Conservation (phyloP, 2,888 invertebrate genomes). For the Lasioglossum zephyrum region DNA sequence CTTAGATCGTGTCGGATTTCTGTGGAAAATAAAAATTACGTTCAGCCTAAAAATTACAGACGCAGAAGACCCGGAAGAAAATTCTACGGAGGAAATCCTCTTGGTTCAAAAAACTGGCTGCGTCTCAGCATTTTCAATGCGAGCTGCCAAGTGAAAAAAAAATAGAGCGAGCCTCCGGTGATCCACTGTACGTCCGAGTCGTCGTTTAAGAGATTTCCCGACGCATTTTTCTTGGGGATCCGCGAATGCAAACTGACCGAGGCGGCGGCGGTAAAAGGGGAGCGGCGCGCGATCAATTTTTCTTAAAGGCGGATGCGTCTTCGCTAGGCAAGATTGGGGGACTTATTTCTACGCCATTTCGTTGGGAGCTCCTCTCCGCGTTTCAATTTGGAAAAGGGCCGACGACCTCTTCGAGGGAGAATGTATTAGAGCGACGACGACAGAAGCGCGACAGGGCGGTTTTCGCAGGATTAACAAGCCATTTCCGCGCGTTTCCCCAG, state of each 20-base stretch:
- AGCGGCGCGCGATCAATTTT: background rate
- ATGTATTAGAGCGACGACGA: background rate
- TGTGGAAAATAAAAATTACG: no score
- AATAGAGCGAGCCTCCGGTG: background rate
- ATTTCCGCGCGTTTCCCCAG: constrained; percentile 17
- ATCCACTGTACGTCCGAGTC: background rate
- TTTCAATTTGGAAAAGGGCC: constrained; percentile 17
- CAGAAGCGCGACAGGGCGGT: background rate
- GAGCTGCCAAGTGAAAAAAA: background rate
- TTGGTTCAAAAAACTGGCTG: no score
- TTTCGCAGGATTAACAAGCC: constrained; percentile 32
- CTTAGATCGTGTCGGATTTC: no score
- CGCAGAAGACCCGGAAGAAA: no score
- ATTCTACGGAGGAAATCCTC: no score
- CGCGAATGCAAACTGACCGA: background rate
- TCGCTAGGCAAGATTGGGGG: background rate
- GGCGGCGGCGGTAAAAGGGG: background rate
- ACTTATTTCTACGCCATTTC: background rate
- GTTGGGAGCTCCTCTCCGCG: background rate
- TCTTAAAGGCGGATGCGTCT: background rate
- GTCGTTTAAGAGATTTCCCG: background rate
- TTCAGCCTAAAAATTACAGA: no score
- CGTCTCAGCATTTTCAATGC: background rate
- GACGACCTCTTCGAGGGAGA: background rate
- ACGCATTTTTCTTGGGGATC: background rate